Evolutionary conservation across 2,888 invertebrate genomes (phyloP).

Genomic region (Tachina fera): DNA sequence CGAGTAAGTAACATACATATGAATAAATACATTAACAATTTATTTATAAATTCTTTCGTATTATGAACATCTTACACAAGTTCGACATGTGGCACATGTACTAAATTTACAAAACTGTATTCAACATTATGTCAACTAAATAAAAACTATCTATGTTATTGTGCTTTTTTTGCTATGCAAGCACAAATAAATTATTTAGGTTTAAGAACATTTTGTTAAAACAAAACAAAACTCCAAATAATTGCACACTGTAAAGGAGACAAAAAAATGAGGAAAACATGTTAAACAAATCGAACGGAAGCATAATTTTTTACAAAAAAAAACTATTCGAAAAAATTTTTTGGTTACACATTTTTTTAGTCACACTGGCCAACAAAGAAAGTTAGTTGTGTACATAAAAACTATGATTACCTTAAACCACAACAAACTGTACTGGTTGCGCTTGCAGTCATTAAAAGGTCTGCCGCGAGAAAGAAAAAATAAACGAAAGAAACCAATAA

Average conservation of each 20-base stretch:
- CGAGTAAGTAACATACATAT: too few species aligned
- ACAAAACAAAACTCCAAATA: constrained; percentile 9
- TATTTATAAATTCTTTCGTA: too few species aligned
- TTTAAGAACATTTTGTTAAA: background rate
- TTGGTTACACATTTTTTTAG: constrained; percentile 37
- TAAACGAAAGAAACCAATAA: constrained; percentile 12
- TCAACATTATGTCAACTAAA: background rate
- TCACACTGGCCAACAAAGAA: constrained; percentile 60
- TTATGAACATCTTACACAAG: too few species aligned
- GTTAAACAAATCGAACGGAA: constrained; percentile 68
- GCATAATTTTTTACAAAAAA: constrained; percentile 46
- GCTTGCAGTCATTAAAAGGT: constrained; percentile 48
- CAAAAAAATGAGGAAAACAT: constrained; percentile 56
- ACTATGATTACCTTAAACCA: constrained; percentile 40
- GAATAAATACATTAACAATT: too few species aligned
- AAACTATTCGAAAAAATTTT: constrained; percentile 50
- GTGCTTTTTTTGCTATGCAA: background rate
- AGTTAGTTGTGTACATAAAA: constrained; percentile 49
- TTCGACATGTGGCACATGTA: too few species aligned
- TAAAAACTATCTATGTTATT: background rate
- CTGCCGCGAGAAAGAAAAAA: constrained; percentile 26
- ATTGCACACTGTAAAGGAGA: background rate
- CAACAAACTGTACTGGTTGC: constrained; percentile 37
- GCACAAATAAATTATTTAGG: constrained; percentile 7
- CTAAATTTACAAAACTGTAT: background rate